A percentile compares a stretch with the other conserved stretches of the same genome.
phyloP scores from a whole-genome alignment of 64 coral and sea anemone species.

The Catalaphyllia jardinei region DNA sequence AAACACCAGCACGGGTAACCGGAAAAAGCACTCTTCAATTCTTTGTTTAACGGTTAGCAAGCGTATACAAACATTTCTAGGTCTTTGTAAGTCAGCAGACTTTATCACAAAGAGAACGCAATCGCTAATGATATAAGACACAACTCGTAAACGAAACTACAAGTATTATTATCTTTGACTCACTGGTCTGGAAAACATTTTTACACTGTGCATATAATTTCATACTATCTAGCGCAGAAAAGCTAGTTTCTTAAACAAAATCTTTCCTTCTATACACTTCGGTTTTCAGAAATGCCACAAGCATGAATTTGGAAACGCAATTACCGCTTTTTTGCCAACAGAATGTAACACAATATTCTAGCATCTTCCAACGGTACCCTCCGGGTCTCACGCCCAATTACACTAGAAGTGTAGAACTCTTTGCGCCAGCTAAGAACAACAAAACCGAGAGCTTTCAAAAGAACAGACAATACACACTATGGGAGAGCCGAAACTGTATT shows the following conservation, averaged over 20 bases:
- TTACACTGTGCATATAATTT: neutral
- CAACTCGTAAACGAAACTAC: neutral
- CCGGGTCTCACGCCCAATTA: neutral
- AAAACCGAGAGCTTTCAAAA: neutral
- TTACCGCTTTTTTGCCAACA: neutral
- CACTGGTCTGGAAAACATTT: slow-evolving; percentile 7
- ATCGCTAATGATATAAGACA: neutral
- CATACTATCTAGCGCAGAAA: neutral
- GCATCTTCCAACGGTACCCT: neutral
- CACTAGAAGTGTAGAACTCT: neutral
- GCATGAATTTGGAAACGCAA: neutral
- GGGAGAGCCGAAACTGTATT: neutral
- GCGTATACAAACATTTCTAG: neutral
- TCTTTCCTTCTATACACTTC: neutral
- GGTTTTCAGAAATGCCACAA: neutral
- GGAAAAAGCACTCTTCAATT: slow-evolving; percentile 3
- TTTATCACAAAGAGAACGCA: neutral
- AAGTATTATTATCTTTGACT: neutral
- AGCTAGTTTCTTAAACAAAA: neutral
- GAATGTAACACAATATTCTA: neutral
- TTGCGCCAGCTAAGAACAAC: neutral
- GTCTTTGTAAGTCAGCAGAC: neutral
- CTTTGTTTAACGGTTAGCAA: slow-evolving; percentile 12
- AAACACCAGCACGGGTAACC: neutral
- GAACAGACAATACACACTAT: neutral